Percentiles rank a stretch among this genome's conserved stretches.
Conservation (phyloP, 2,797 vertebrate genomes). For the Philypnodon macrostomus region DNA sequence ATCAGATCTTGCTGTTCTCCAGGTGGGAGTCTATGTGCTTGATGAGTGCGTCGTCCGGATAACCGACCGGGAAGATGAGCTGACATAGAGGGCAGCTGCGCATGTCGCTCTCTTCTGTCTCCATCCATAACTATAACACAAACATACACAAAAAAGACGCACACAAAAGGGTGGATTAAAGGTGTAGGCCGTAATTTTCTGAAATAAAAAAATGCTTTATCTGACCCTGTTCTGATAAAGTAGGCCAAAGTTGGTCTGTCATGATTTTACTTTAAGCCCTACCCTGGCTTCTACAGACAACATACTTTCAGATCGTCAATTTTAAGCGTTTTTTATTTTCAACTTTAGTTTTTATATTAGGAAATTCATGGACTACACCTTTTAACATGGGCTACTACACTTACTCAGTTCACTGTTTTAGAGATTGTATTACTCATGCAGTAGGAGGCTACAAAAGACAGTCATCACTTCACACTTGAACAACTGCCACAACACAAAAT, state of each 20-base stretch:
- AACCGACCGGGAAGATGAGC: conserved; percentile 91
- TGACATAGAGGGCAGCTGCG: conserved; percentile 95
- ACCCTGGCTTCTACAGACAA: no score
- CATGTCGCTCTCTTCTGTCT: conserved; percentile 90
- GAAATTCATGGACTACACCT: no score
- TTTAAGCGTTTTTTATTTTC: no score
- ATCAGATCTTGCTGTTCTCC: conserved; percentile 98
- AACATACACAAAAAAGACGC: conserved; percentile 18
- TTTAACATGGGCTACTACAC: conserved; percentile 1
- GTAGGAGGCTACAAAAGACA: conserved; percentile 34
- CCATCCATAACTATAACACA: conserved; percentile 89
- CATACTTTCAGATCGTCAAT: no score
- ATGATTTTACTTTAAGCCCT: no score
- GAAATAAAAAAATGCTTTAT: no score
- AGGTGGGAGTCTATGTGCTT: conserved; percentile 98
- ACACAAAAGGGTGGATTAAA: conserved; percentile 15
- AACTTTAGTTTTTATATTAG: no score
- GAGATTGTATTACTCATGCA: conserved; percentile 33
- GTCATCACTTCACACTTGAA: conserved; percentile 19
- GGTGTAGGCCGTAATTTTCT: no score
- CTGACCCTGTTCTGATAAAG: no score
- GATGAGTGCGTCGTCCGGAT: conserved; percentile 95
- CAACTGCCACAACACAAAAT: conserved; percentile 12
- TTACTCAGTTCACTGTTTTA: conserved; percentile 8
- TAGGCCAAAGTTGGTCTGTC: no score